A percentile compares a stretch with the other conserved stretches of the same genome.
These are phyloP conservation scores for Trachymyrmex septentrionalis DNA, from an alignment of 1,140 invertebrate species.

Conservation along the genomic window DNA sequence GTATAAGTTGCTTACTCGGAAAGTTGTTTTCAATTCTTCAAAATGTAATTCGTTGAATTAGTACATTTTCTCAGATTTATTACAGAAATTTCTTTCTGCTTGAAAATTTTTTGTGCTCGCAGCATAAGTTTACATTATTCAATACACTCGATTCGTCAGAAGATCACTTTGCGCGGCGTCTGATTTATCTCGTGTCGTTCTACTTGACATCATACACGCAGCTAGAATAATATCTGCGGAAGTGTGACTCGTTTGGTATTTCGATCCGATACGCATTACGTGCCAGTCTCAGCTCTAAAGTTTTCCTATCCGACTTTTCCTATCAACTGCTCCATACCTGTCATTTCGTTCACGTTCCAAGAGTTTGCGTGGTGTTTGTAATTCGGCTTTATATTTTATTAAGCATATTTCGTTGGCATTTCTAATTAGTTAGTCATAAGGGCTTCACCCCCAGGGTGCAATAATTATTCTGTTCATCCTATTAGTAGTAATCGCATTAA, in stretches of 20 bases:
- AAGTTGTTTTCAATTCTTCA: neutral
- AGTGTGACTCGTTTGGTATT: constrained; percentile 16
- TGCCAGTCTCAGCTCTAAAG: neutral
- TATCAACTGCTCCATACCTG: neutral
- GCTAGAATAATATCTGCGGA: constrained; percentile 30
- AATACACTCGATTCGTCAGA: neutral
- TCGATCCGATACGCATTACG: constrained; percentile 19
- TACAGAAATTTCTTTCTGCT: neutral
- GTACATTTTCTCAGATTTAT: neutral
- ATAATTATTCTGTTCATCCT: constrained; percentile 30
- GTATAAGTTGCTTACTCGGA: neutral
- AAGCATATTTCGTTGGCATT: neutral
- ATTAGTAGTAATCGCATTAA: constrained; percentile 22
- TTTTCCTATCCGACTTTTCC: constrained; percentile 16
- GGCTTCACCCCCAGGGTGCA: neutral
- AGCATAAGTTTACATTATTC: neutral
- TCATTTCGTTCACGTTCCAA: neutral
- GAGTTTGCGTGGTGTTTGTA: neutral
- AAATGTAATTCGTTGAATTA: neutral
- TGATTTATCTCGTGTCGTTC: constrained; percentile 47
- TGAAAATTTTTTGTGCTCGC: neutral
- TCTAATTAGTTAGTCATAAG: constrained; percentile 20
- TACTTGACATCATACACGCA: constrained; percentile 8
- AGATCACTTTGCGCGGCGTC: neutral
- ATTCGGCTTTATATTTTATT: constrained; percentile 26